A percentile compares a stretch with the other conserved stretches of the same genome.
Conservation (phyloP, 2,888 invertebrate genomes). For the Sepioteuthis lessoniana region DNA sequence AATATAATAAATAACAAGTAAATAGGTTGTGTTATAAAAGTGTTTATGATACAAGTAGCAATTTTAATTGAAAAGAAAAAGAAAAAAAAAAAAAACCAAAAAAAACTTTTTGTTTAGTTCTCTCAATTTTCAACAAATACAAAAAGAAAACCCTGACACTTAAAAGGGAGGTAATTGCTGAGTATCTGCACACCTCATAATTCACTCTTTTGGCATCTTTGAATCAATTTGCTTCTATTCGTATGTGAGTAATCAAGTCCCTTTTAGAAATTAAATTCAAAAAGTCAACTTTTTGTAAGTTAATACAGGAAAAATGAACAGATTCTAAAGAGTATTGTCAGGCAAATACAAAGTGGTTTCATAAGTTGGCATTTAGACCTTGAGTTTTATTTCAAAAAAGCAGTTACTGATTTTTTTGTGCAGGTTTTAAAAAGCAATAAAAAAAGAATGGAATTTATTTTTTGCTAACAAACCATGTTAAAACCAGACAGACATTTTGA, state of each 20-base stretch:
- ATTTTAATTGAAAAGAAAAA: neutral
- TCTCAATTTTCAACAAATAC: constrained; percentile 24
- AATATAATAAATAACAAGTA: neutral
- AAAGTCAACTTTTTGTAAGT: constrained; percentile 23
- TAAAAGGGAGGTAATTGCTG: constrained; percentile 33
- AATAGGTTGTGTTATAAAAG: constrained; percentile 33
- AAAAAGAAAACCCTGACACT: constrained; percentile 24
- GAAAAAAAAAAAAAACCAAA: no score
- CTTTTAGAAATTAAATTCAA: constrained; percentile 14
- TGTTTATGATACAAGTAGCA: constrained; percentile 33
- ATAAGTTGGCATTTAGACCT: constrained; percentile 13
- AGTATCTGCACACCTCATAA: constrained; percentile 33
- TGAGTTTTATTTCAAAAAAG: neutral
- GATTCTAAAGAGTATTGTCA: constrained; percentile 23
- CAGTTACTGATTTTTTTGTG: constrained; percentile 23
- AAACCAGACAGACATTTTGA: constrained; percentile 33
- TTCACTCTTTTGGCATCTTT: constrained; percentile 33
- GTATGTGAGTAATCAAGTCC: constrained; percentile 33
- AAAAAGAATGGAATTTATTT: neutral
- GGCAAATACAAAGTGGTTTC: constrained; percentile 33
- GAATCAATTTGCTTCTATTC: constrained; percentile 33
- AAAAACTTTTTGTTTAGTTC: neutral
- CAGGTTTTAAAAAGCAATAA: constrained; percentile 33
- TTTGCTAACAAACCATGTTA: constrained; percentile 14
- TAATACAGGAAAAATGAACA: neutral